Conservation (phyloP, 2,797 vertebrate species). For the Lepilemur ruficaudatus region DNA sequence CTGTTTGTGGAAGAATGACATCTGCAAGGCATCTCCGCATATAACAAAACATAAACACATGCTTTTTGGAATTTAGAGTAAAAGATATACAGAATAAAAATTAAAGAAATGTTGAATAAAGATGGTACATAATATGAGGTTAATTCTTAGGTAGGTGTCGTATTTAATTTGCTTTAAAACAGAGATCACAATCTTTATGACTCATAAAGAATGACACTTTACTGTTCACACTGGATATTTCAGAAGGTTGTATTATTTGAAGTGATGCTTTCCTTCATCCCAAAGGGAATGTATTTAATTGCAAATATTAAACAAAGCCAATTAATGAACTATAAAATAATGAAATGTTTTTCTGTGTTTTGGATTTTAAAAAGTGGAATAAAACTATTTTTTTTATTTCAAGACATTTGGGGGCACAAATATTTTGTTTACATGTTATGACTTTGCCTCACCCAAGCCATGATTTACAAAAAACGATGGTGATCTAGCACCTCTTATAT, state of each 20-base stretch:
- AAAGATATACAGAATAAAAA: not conserved
- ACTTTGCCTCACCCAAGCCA: too few species aligned
- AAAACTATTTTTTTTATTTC: not conserved
- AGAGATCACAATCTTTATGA: not conserved
- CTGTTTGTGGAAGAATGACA: not conserved
- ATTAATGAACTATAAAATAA: not conserved
- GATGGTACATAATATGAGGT: not conserved
- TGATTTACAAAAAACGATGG: too few species aligned
- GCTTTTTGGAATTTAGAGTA: not conserved
- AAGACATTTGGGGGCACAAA: too few species aligned
- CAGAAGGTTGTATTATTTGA: not conserved
- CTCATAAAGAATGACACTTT: not conserved
- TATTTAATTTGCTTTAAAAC: not conserved
- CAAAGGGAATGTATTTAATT: not conserved
- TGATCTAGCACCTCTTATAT: too few species aligned
- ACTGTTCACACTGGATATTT: not conserved
- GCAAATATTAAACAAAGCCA: not conserved
- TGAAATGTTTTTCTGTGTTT: not conserved
- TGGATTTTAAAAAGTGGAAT: not conserved
- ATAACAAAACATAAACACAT: not conserved
- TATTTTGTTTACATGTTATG: too few species aligned
- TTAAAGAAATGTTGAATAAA: not conserved
- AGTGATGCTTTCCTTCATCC: not conserved
- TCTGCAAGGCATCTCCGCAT: not conserved
- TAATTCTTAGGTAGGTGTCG: not conserved